Percentiles rank a stretch among this genome's conserved stretches.
phyloP scores from a whole-genome alignment of 2,797 vertebrate genomes.

The Cheirogaleus major region DNA sequence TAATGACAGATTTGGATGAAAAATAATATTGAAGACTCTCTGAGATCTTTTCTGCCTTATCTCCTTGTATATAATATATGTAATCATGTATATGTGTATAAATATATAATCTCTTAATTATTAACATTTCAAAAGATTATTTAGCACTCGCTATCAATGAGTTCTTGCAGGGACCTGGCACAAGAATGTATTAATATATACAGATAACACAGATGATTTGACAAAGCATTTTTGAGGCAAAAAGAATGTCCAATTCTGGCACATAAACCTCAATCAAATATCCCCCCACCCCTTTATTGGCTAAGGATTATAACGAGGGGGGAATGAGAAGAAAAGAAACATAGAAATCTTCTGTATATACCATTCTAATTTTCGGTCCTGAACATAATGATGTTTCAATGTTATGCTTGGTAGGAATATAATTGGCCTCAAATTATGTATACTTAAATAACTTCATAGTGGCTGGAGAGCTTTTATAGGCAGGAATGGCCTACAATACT shows the following conservation, averaged over 20 bases:
- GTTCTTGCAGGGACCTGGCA: slow-evolving; percentile 70
- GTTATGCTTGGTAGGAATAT: not conserved
- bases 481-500: fast-evolving
- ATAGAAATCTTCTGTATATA: not conserved
- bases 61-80: slow-evolving; percentile 69
- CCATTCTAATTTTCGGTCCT: not conserved
- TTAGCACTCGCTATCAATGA: slow-evolving; percentile 65
- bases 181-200: not conserved
- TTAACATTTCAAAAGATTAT: slow-evolving; percentile 74
- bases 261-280: not conserved
- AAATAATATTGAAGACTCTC: slow-evolving; percentile 19
- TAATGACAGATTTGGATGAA: slow-evolving; percentile 54
- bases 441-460: not conserved
- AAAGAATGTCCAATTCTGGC: slow-evolving; percentile 6
- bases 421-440: not conserved
- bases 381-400: not conserved
- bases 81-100: slow-evolving; percentile 41
- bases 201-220: slow-evolving; percentile 71
- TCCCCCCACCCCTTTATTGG: not conserved
- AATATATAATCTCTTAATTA: slow-evolving; percentile 72
- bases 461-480: not conserved
- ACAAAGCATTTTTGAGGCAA: slow-evolving; percentile 62
- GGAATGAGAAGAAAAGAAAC: not conserved
- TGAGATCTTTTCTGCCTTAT: slow-evolving; percentile 58
- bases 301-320: not conserved